Conservation (phyloP, 2,113 vertebrate species). For the Holacanthus passer region DNA sequence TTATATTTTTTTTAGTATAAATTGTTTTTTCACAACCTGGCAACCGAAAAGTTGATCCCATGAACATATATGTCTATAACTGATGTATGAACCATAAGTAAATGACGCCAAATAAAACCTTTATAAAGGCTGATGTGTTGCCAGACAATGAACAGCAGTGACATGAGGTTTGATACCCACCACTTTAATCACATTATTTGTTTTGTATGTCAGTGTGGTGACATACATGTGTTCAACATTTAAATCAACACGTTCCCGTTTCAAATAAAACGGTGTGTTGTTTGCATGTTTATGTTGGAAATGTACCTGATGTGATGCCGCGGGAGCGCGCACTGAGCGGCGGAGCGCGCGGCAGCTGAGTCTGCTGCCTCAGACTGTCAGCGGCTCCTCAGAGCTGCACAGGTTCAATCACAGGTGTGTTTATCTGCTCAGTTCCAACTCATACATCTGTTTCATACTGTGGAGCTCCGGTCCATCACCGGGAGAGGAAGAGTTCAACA, state of each 20-base stretch:
- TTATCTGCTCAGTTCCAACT: neutral
- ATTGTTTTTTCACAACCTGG: neutral
- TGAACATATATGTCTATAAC: neutral
- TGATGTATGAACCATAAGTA: neutral
- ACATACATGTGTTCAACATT: neutral
- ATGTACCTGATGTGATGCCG: neutral
- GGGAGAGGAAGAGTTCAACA: neutral
- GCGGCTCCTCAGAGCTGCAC: constrained; percentile 31
- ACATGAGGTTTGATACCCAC: neutral
- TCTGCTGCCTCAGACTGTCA: constrained; percentile 33
- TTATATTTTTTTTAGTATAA: neutral
- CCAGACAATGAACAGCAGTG: neutral
- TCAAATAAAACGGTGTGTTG: neutral
- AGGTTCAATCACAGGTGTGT: constrained; percentile 40
- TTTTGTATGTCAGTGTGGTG: neutral
- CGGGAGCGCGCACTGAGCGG: constrained; percentile 51
- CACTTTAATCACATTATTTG: neutral
- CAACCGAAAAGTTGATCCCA: neutral
- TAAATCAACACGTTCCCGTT: neutral
- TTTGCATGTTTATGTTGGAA: neutral
- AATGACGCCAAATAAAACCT: neutral
- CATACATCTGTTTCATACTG: no score
- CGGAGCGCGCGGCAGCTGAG: constrained; percentile 19
- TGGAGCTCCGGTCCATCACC: neutral
- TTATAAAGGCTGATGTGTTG: neutral